Base-by-base conservation (phyloP, 2,888 invertebrate genomes). In the Euplagia quadripunctaria region DNA sequence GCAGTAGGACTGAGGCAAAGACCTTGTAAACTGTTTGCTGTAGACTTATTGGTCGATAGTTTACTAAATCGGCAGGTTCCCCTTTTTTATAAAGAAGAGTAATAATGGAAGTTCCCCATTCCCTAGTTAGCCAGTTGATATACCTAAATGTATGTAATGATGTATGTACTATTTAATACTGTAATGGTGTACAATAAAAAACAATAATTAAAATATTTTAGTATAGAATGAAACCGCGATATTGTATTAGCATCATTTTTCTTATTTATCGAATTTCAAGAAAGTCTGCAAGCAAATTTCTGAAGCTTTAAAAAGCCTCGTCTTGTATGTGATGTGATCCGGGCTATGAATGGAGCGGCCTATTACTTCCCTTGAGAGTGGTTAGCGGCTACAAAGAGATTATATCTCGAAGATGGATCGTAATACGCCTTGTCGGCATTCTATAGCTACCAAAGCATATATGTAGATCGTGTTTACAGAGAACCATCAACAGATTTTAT, bases 361-460 rank as follows among this genome's bases (percentile, higher is more conserved):
- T 58, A 65, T 64, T 51, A 64, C 42, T 64, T 65, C 52, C 70
- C 64, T 55, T 41, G 70, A 71, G 70, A 65, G 64, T 71, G 55
- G 70, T 71, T 71, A 71, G 70, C 42, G 65, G 31, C 64, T 71
- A 71, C 64, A 71, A 65, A 65, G 65, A 71, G 70, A 71, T 71
- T 65, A 20, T 65, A 71, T 71, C 70, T 71, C 55, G 52, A 71
- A 71, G 64, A 71, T 71, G 65, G 70, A 71, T 71, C 43, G 64
- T 71, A 71, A 71, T 71, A 71, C 55, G 55, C 52, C 52, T 71
- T 43, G 9, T 65, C 51, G 14, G 55, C 20, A 46, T 42, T 52
- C 64, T 63, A 70, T 51, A 17, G 63, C 41, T 31, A 31, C 46
- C 49, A 61, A 63, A 61, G 31, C 14, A 61, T n/a, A 14, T 49